A percentile compares a stretch with the other conserved stretches of the same genome.
Conservation (phyloP, 2,113 vertebrate species). For the Varanus salvator region DNA sequence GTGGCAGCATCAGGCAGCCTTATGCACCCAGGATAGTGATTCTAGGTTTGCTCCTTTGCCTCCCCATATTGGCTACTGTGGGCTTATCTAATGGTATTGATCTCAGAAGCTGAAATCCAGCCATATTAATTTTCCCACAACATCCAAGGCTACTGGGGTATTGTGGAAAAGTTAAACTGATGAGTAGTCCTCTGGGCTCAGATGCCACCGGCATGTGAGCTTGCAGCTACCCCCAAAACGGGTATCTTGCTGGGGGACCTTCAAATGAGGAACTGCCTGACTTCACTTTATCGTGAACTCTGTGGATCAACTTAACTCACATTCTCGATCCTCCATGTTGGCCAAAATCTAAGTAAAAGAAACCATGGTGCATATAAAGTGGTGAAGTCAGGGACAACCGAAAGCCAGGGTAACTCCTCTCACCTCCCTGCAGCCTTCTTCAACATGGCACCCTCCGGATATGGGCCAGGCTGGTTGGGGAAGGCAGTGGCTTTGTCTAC, state of each 20-base stretch:
- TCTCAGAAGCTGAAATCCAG: not conserved
- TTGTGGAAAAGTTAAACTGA: not conserved
- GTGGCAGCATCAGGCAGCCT: no score
- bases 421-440: not conserved
- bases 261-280: no score
- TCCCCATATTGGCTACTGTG: no score
- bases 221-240: not conserved
- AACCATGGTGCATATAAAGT: no score
- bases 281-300: not conserved
- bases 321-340: not conserved
- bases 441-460: no score
- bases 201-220: not conserved
- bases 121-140: not conserved
- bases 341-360: not conserved
- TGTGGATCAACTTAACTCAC: not conserved
- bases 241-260: no score
- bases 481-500: conserved; percentile 13
- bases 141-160: not conserved
- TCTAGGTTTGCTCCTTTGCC: not conserved
- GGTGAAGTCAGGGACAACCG: not conserved
- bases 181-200: not conserved
- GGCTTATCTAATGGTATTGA: not conserved
- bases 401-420: not conserved
- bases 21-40: not conserved
- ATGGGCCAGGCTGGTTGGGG: no score